Evolutionary conservation across 2,113 vertebrate species (phyloP).

Genomic region (Solea senegalensis): DNA sequence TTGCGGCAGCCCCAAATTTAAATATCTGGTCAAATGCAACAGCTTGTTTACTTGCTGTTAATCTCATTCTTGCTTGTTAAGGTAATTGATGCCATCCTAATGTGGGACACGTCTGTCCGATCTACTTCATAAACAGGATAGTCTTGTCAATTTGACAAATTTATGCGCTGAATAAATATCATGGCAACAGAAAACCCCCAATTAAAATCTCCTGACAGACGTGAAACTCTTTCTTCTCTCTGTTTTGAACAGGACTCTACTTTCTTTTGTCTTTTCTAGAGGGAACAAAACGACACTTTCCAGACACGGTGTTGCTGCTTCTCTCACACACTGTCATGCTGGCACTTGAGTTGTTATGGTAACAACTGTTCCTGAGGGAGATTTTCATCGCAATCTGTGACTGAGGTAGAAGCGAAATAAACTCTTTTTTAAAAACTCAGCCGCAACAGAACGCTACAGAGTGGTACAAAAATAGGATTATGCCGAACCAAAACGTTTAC

Average conservation of each 20-base stretch:
- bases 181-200: not conserved
- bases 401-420: not conserved
- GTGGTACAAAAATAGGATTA: not conserved
- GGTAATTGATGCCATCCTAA: not conserved
- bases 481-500: slow-evolving; percentile 7
- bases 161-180: not conserved
- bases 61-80: not conserved
- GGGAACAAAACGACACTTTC: slow-evolving; percentile 41
- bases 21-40: too few relatives aligned
- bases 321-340: slow-evolving; percentile 44
- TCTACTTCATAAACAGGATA: not conserved
- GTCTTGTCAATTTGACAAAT: not conserved
- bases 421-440: slow-evolving; percentile 24
- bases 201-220: slow-evolving; percentile 11
- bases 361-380: slow-evolving; percentile 47
- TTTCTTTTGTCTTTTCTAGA: not conserved
- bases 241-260: not conserved
- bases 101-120: not conserved
- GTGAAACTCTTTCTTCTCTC: slow-evolving; percentile 11
- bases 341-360: slow-evolving; percentile 69
- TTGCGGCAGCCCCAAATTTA: too few relatives aligned
- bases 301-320: slow-evolving; percentile 12
- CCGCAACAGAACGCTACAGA: slow-evolving; percentile 19
- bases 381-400: slow-evolving; percentile 37
- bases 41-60: too few relatives aligned